phyloP scores from a whole-genome alignment of 2,797 vertebrate genomes.

The Cynodonichthys magdalenae region DNA sequence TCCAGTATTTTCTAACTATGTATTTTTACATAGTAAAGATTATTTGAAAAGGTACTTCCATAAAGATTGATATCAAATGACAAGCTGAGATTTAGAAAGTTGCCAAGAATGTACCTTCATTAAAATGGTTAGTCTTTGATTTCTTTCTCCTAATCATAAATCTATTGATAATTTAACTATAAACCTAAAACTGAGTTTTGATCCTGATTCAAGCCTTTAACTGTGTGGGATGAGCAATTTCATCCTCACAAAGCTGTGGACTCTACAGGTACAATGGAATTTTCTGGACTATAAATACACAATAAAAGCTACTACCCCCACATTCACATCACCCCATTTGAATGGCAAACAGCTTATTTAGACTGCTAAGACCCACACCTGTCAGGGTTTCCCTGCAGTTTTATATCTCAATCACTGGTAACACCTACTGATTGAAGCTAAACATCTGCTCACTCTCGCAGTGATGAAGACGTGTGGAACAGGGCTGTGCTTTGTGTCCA shows the following conservation, averaged over 20 bases:
- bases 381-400: too few relatives aligned
- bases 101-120: not conserved
- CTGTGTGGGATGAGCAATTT: not conserved
- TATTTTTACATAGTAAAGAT: not conserved
- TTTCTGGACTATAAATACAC: not conserved
- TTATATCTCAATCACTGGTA: constrained; percentile 39
- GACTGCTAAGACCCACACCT: not conserved
- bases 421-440: constrained; percentile 38
- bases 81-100: not conserved
- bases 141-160: not conserved
- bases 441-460: constrained; percentile 46
- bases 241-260: not conserved
- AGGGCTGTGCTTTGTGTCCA: constrained; percentile 42
- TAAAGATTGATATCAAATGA: not conserved
- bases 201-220: not conserved
- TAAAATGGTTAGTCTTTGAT: not conserved
- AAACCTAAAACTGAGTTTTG: not conserved
- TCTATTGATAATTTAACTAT: not conserved
- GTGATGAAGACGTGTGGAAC: constrained; percentile 45
- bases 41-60: not conserved
- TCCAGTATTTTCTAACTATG: not conserved
- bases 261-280: not conserved
- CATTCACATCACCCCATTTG: not conserved
- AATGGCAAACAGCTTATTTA: not conserved
- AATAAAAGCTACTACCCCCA: not conserved